These are phyloP conservation scores for Timema podura DNA, from an alignment of 2,888 invertebrate species.

Conservation along the genomic window DNA sequence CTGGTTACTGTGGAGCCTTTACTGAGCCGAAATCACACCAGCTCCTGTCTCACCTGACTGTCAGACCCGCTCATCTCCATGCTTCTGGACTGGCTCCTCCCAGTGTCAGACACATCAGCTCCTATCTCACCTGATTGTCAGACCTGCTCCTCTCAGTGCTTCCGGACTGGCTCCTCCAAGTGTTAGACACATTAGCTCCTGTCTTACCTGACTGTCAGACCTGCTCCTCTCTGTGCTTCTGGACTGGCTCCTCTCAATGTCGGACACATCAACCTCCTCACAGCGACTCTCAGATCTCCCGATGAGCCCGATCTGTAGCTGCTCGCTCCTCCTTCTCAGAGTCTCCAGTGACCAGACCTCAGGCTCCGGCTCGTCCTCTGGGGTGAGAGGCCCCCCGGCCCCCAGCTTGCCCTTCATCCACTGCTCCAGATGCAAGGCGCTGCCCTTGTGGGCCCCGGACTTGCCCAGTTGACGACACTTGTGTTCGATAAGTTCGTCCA, in stretches of 20 bases:
- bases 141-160: neutral
- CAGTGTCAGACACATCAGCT: neutral
- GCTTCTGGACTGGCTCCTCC: neutral
- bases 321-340: conserved; percentile 64
- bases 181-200: neutral
- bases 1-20: neutral
- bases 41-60: neutral
- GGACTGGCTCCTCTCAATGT: conserved; percentile 60
- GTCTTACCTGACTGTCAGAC: conserved; percentile 67
- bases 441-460: conserved; percentile 62
- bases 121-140: neutral
- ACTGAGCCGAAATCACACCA: neutral
- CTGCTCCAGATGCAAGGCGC: conserved; percentile 68
- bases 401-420: conserved; percentile 75
- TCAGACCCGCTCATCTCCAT: neutral
- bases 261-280: conserved; percentile 34
- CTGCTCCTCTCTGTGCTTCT: conserved; percentile 53
- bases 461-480: conserved; percentile 61
- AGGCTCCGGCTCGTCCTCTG: conserved; percentile 28
- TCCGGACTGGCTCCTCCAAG: neutral
- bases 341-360: conserved; percentile 65
- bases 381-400: conserved; percentile 25
- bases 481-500: conserved; percentile 57
- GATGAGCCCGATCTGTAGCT: conserved; percentile 44
- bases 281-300: conserved; percentile 40